Base-by-base conservation (phyloP, 2,113 vertebrate species). In the Acrocephalus arundinaceus region DNA sequence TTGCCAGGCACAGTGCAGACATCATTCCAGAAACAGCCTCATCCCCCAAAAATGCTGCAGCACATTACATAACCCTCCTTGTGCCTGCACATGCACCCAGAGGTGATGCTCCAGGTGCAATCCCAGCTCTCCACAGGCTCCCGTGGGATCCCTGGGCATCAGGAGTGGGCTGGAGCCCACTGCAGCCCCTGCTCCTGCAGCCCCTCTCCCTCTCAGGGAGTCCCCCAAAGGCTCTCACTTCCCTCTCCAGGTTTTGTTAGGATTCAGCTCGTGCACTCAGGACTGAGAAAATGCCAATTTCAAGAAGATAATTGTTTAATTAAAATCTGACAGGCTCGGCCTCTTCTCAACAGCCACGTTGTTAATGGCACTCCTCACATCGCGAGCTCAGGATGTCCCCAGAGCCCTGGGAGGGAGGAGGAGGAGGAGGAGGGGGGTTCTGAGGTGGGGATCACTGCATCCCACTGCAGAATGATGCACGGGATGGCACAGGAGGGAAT, bases 251-350 rank as follows among this genome's bases (percentile, higher is more conserved):
- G 13, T 54, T 65, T 93, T 1, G 2, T 94, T 84, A 82, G 81
- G 78, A 96, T 95, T 90, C 89, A 87, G 83, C 81, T 87, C 4
- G 0, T 46, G 74, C 9, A 17, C 25, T n/a, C 73, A n/a, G 68
- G 46, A 68, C 73, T 54, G 65, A 80, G 55, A 77, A 94, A 92
- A 80, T 46, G 77, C 67, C 90, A 68, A 21, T 87, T 96, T 92
- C 0, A 16, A 75, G 73, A 74, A 91, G 94, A 78, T 95, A 96
- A 97, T 89, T 96, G 91, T 95, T 97, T 96, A 96, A 95, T 96
- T 97, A 95, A 93, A 92, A 91, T 25, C 83, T 67, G 91, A 89
- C 83, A 68, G 88, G 46, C 87, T 86, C 24, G 17, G 86, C 82
- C 87, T 90, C 83, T 76, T 82, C 76, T 85, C 70, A 65, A 86